Base-by-base conservation (phyloP, 2,113 vertebrate genomes). In the Gavialis gangeticus region DNA sequence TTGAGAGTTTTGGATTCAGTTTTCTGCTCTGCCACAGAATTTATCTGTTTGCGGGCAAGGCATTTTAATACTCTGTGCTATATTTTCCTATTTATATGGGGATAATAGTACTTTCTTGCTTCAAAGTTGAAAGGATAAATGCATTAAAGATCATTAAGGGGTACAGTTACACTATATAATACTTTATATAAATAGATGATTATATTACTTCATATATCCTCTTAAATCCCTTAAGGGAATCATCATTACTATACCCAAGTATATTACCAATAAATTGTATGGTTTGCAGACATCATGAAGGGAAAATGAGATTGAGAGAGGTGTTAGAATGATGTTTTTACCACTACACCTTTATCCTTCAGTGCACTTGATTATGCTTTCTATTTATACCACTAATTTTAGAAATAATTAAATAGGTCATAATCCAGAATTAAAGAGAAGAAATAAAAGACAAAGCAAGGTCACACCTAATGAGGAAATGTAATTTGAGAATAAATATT, bases 341-440 rank as follows among this genome's bases (percentile, higher is more conserved):
- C 27, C 73, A 69, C 71, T 21, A 92, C 56, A 0, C 60, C 87
- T 62, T 46, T 83, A 91, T 69, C 77, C 89, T 30, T 78, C 55
- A 77, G 85, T 94, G 93, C 82, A 79, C 17, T 93, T 89, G 82
- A 34, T 58, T 90, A 58, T 88, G 93, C 86, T 91, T 91, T 95
- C 95, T 93, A 85, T 78, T 88, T 91, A 66, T 90, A 93, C 94
- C 88, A 7, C 46, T 46, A 46, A 96, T 16, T 91, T 56, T 34
- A 84, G 94, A 96, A 95, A 89, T 94, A 96, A 94, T 96, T 95
- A 85, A 95, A 94, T 82, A 73, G 60, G 87, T 66, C 84, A 91
- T 71, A 54, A 77, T 90, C 94, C 81, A 91, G 88, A 96, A 94
- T n/a, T 92, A 75, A 93, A 91, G 85, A 92, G 55, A 27, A 85